Evolutionary conservation across 2,113 vertebrate species (phyloP), one percentile per base, ranked within the genome.

Genomic region (Stegastes partitus): DNA sequence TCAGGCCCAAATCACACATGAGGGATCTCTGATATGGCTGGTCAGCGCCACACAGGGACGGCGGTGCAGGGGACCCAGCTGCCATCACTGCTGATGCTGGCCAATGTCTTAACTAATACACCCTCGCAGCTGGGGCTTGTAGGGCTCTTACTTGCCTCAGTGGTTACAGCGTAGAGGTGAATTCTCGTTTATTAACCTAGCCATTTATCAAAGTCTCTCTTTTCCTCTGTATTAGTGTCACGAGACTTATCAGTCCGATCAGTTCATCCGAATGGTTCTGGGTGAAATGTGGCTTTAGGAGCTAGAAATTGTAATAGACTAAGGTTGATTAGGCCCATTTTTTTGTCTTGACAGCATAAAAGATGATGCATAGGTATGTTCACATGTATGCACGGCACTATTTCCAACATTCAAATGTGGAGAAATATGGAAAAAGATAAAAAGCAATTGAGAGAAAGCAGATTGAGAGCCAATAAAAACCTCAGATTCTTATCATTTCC

Each of bases 81-180:
- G 90, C 75, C 87, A 76, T 23, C 9, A 14, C 65, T 55, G 58
- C 77, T 37, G 81, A 84, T 44, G 59, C 22, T 18, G 62, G 77
- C 76, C 77, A 78, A 84, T 77, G 87, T 86, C 83, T 91, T 83
- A 82, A 90, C 74, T 65, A 74, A 75, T 72, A 78, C 63, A 56
- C 53, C 70, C 55, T 26, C 19, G 68, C 94, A 94, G 92, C 92
- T 94, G 93, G 77, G 91, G 79, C 90, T 88, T 68, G 57, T 6
- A 28, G 68, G 74, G 70, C 74, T 70, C 63, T 68, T 50, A 55
- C 67, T 74, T 58, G 87, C 82, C 50, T 82, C 85, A 86, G 64
- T 61, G 77, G 77, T 65, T 84, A n/a, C 65, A 68, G 68, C 37
- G 0, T 50, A 57, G 69, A 82, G 73, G 82, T 68, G 77, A 79